These are phyloP conservation scores for Amblyraja radiata DNA, from an alignment of 2,797 vertebrate species.

Conservation along the genomic window DNA sequence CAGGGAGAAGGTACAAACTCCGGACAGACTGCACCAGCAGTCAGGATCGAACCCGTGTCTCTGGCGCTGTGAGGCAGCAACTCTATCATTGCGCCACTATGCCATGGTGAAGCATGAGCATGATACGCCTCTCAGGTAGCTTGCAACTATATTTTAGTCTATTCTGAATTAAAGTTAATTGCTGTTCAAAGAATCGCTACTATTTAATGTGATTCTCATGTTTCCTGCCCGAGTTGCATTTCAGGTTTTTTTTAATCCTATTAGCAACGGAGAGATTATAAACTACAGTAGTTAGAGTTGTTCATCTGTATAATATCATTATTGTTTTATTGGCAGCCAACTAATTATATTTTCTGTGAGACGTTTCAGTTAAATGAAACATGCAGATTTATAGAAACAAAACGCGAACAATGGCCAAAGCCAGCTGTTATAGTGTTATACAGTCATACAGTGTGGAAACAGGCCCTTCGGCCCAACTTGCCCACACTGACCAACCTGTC, in stretches of 20 bases:
- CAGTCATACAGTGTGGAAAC: no score
- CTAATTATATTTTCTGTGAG: constrained; percentile 7
- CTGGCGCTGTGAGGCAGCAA: no score
- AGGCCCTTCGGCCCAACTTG: no score
- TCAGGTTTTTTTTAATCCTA: neutral
- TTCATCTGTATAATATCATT: neutral
- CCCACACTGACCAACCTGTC: no score
- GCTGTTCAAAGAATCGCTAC: neutral
- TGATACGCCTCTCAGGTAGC: no score
- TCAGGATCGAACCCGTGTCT: no score
- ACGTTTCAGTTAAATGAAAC: neutral
- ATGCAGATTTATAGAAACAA: neutral
- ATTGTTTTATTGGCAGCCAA: neutral
- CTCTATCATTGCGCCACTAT: no score
- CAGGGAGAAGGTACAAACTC: no score
- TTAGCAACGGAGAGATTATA: neutral
- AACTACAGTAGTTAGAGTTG: neutral
- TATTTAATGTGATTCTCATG: neutral
- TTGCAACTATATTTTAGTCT: neutral
- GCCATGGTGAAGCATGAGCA: no score
- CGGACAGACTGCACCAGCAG: no score
- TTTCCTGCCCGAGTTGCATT: neutral
- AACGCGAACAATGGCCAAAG: neutral
- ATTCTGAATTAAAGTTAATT: neutral
- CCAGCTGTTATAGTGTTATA: neutral